Evolutionary conservation across 2,113 vertebrate genomes (phyloP).

Genomic region (Hystrix brachyura): DNA sequence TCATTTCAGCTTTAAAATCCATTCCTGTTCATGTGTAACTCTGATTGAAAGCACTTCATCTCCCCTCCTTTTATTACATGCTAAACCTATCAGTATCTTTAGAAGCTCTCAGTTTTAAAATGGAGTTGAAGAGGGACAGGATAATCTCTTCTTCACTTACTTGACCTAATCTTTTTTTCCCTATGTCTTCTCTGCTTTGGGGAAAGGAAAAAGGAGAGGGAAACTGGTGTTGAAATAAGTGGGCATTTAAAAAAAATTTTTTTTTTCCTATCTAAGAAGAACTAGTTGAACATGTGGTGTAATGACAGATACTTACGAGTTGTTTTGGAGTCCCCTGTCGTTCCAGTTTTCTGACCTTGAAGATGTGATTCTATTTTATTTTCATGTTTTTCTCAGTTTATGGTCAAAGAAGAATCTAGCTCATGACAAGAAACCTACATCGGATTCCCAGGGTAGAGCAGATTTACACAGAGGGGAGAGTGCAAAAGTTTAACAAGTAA

Average conservation of each 20-base stretch:
- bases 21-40: background rate
- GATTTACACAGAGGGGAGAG: background rate
- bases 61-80: background rate
- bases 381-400: background rate
- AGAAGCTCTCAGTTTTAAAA: background rate
- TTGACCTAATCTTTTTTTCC: background rate
- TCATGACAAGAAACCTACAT: background rate
- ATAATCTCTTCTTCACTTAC: background rate
- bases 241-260: background rate
- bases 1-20: background rate
- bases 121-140: background rate
- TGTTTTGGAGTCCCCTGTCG: background rate
- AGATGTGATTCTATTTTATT: background rate
- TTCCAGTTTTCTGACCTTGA: background rate
- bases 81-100: background rate
- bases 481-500: background rate
- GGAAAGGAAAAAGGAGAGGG: background rate
- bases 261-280: background rate
- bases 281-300: background rate
- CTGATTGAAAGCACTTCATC: background rate
- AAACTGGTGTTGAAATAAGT: background rate
- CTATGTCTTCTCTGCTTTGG: background rate
- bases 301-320: background rate
- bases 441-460: background rate
- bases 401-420: background rate